Evolutionary conservation across 2,888 invertebrate species (phyloP).

Genomic region (Thymelicus lineola): DNA sequence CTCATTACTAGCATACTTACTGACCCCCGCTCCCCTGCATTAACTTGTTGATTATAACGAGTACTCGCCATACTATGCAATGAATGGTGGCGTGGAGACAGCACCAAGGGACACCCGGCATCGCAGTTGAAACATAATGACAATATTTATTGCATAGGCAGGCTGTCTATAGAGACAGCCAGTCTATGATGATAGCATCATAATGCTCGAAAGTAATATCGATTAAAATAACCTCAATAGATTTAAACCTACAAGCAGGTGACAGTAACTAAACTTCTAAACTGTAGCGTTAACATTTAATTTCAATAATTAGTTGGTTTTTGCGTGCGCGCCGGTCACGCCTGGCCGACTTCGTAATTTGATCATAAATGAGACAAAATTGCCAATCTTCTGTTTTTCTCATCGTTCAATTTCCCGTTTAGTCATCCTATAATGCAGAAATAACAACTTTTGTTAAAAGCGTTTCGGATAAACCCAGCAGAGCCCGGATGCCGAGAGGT

Average conservation of each 20-base stretch:
- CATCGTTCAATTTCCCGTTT: conserved; percentile 18
- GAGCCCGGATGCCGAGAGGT: not conserved
- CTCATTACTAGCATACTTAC: not conserved
- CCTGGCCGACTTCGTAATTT: conserved; percentile 14
- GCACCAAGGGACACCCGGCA: too few relatives aligned
- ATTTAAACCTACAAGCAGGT: not conserved
- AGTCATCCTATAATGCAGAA: conserved; percentile 14
- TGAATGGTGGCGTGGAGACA: too few relatives aligned
- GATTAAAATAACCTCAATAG: not conserved
- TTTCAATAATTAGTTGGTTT: conserved; percentile 16
- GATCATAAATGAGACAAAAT: conserved; percentile 25
- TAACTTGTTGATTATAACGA: not conserved
- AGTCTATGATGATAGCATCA: too few relatives aligned
- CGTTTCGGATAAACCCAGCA: not conserved
- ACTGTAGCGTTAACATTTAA: conserved; percentile 8
- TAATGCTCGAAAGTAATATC: too few relatives aligned
- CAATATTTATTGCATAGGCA: too few relatives aligned
- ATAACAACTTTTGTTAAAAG: conserved; percentile 12
- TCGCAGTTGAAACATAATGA: too few relatives aligned
- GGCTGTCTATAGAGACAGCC: too few relatives aligned
- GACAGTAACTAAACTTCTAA: not conserved
- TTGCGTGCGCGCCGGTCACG: conserved; percentile 12
- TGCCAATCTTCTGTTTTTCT: conserved; percentile 23
- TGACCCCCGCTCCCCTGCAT: too few relatives aligned
- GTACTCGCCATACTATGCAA: too few relatives aligned